Evolutionary conservation across 2,888 invertebrate species (phyloP), one percentile per base, ranked within the genome.

Genomic region (Drosophila rellima): DNA sequence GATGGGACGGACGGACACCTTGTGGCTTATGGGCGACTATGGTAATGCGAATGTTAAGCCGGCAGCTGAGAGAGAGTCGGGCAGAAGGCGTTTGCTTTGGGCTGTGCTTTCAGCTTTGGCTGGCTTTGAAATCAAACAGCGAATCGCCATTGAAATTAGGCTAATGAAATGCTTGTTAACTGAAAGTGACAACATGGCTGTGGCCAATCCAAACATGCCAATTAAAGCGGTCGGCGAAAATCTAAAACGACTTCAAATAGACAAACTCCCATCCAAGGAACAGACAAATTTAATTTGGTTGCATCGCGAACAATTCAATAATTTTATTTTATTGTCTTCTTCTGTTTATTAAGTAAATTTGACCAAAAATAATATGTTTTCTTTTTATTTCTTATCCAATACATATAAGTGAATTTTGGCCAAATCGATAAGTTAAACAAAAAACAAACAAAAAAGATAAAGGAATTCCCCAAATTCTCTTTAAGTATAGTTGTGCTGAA

Each of bases 141-240:
- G 61, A 76, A 29, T 56, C 39, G 54, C 44, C 74, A 79, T 65
- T 68, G 54, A 78, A 86, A 86, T 80, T 80, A 66, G 72, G 82
- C 87, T 86, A 86, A 82, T 82, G 75, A 86, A 86, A 86, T 81
- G 78, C 81, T 75, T 84, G 70, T 71, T 71, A 71, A 84, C 70
- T 72, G 74, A 74, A 80, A 74, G 80, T 71, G 82, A 77, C 70
- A 71, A 76, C 64, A 63, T 54, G 64, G 63, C 65, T 67, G 47
- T 67, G 51, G 75, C 37, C 44, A 64, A 59, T 18, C 33, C 40
- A 60, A 71, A 55, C 44, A 64, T 15, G 51, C 31, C 51, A 57
- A 40, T 70, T 61, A 65, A 75, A 54, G 23, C 26, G 37, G 56
- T 13, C 17, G 40, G 40, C 47, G 35, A 31, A 10, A 29, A 60